A percentile compares a stretch with the other conserved stretches of the same genome.
phyloP scores from a whole-genome alignment of 2,113 vertebrate species.

The Euleptes europaea region DNA sequence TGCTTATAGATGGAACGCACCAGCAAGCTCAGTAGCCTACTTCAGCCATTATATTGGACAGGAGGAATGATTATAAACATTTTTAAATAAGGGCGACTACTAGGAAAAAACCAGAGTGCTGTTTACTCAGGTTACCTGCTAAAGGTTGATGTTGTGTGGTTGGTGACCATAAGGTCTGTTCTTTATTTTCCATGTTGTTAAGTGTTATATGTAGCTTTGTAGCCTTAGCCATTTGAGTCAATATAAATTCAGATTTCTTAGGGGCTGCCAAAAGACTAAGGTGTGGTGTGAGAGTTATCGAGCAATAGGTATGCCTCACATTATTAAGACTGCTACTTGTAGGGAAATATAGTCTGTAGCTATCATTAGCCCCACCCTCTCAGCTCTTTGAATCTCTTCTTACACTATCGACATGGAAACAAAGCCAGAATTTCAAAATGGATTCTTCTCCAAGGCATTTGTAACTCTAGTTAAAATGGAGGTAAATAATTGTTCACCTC shows the following conservation, averaged over 20 bases:
- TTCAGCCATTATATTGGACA: neutral
- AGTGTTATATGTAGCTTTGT: neutral
- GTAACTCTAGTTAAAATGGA: neutral
- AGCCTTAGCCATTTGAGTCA: neutral
- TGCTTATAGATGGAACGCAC: neutral
- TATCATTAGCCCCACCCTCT: neutral
- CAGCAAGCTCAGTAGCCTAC: neutral
- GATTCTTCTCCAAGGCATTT: neutral
- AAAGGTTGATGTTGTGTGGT: neutral
- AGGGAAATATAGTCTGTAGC: neutral
- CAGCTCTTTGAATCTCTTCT: too few species aligned
- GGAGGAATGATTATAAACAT: neutral
- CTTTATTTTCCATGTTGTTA: neutral
- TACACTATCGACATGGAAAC: neutral
- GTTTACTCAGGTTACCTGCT: neutral
- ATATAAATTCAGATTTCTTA: neutral
- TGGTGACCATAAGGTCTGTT: constrained; percentile 13
- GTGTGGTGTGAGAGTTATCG: neutral
- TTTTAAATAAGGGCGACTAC: neutral
- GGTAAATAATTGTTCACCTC: neutral
- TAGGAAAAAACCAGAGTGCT: neutral
- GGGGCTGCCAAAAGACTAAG: neutral
- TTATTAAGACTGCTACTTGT: neutral
- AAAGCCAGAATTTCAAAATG: neutral
- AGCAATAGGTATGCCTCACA: neutral